Base-by-base conservation (phyloP, 2,888 invertebrate genomes). In the Mallateleia sp. region DNA sequence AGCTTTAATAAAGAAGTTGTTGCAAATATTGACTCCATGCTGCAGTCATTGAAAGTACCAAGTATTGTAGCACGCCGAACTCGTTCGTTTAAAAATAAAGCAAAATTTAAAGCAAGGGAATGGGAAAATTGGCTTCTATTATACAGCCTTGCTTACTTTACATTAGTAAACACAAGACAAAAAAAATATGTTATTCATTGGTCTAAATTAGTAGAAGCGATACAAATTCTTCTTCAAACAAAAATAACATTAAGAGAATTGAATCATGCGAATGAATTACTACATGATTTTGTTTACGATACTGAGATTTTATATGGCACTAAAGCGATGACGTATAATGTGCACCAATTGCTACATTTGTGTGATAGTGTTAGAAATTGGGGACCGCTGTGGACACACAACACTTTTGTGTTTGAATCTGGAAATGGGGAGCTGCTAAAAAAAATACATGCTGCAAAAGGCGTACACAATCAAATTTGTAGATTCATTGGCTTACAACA, bases 401-500 rank as follows among this genome's bases (percentile, higher is more conserved):
- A n/a, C n/a, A 89, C 83, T 11, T 89, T 85, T 25, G 20, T 22
- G 2, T 89, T 77, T 50, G 88, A 89, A 67, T 54, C 80, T 84
- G 78, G 71, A 77, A 4, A 72, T 78, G 22, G 81, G 75, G 7
- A 81, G 78, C 15, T 5, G n/a, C n/a, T n/a, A n/a, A n/a, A n/a
- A n/a, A n/a, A n/a, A n/a, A n/a, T n/a, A n/a, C n/a, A n/a, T n/a
- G n/a, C n/a, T n/a, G n/a, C n/a, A n/a, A n/a, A n/a, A n/a, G n/a
- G n/a, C n/a, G n/a, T n/a, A n/a, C n/a, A 54, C 22, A 15, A 62
- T 9, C 83, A 86, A 74, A 77, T 86, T 28, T 72, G 60, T 56
- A 24, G 81, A n/a, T n/a, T n/a, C n/a, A n/a, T n/a, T n/a, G n/a
- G n/a, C n/a, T n/a, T n/a, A n/a, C n/a, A n/a, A n/a, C 45, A 45